phyloP scores from a whole-genome alignment of 2,888 invertebrate genomes.

The Pseudoips prasinana region DNA sequence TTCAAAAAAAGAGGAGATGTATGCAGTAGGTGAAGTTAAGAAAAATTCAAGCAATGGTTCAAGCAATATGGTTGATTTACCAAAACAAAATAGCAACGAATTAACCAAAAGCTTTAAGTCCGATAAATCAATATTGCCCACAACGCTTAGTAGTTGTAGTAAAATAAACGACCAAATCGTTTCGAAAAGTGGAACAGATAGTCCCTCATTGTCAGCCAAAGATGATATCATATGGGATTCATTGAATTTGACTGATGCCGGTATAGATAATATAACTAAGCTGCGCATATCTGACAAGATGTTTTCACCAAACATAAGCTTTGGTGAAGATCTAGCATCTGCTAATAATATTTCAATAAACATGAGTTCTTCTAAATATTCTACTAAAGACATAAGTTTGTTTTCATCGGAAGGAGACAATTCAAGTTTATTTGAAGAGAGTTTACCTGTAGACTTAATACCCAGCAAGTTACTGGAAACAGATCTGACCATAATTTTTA shows the following conservation, averaged over 20 bases:
- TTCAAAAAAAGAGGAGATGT: too few species aligned
- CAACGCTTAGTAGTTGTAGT: too few species aligned
- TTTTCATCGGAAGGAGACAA: constrained; percentile 74
- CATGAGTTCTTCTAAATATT: constrained; percentile 32
- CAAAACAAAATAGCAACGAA: too few species aligned
- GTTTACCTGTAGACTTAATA: constrained; percentile 76
- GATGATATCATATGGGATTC: constrained; percentile 67
- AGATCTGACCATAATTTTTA: constrained; percentile 29
- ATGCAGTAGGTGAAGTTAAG: too few species aligned
- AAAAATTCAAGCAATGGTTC: too few species aligned
- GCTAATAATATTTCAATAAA: constrained; percentile 10
- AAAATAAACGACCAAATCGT: too few species aligned
- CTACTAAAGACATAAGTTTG: constrained; percentile 61
- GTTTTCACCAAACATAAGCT: constrained; percentile 64
- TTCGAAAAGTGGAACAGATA: too few species aligned
- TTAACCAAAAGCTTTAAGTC: too few species aligned
- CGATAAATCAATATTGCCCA: too few species aligned
- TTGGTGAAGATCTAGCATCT: constrained; percentile 44
- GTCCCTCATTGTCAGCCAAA: constrained; percentile 15
- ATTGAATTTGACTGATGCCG: constrained; percentile 57
- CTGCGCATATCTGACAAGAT: constrained; percentile 42
- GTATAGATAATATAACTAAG: constrained; percentile 55
- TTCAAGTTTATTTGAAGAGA: constrained; percentile 82
- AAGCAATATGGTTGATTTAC: too few species aligned
- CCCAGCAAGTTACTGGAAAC: constrained; percentile 70